Conservation (phyloP, 2,888 invertebrate genomes). For the Dastarcus helophoroides region DNA sequence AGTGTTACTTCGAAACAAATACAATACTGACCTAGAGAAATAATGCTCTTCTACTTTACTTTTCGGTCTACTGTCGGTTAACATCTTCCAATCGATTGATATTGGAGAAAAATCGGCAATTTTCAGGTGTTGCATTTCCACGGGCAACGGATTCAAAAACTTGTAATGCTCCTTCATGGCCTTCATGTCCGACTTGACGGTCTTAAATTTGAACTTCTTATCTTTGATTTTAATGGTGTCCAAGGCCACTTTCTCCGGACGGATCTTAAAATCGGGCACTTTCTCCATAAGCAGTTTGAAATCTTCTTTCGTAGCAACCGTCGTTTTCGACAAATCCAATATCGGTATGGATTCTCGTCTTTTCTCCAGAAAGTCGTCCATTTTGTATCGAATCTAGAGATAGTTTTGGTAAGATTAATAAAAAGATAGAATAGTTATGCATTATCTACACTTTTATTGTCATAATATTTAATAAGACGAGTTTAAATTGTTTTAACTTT, state of each 20-base stretch:
- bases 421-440: too few relatives aligned
- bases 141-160: slow-evolving; percentile 69
- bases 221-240: slow-evolving; percentile 71
- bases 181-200: slow-evolving; percentile 59
- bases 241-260: slow-evolving; percentile 68
- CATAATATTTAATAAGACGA: too few relatives aligned
- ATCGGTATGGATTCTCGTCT: slow-evolving; percentile 78
- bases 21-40: slow-evolving; percentile 55
- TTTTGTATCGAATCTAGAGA: slow-evolving; percentile 39
- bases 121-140: slow-evolving; percentile 65
- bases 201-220: slow-evolving; percentile 62
- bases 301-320: slow-evolving; percentile 69
- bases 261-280: slow-evolving; percentile 82
- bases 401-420: too few relatives aligned
- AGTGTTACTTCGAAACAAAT: too few relatives aligned
- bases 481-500: too few relatives aligned
- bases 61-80: slow-evolving; percentile 78
- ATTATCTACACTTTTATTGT: too few relatives aligned
- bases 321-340: slow-evolving; percentile 70
- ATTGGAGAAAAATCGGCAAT: slow-evolving; percentile 71
- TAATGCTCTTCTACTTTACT: slow-evolving; percentile 75
- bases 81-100: slow-evolving; percentile 87
- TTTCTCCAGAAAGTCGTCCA: slow-evolving; percentile 75
- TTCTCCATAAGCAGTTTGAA: slow-evolving; percentile 72
- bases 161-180: slow-evolving; percentile 51